A percentile compares a stretch with the other conserved stretches of the same genome.
Conservation (phyloP, 2,888 invertebrate genomes). For the Xestia xanthographa region DNA sequence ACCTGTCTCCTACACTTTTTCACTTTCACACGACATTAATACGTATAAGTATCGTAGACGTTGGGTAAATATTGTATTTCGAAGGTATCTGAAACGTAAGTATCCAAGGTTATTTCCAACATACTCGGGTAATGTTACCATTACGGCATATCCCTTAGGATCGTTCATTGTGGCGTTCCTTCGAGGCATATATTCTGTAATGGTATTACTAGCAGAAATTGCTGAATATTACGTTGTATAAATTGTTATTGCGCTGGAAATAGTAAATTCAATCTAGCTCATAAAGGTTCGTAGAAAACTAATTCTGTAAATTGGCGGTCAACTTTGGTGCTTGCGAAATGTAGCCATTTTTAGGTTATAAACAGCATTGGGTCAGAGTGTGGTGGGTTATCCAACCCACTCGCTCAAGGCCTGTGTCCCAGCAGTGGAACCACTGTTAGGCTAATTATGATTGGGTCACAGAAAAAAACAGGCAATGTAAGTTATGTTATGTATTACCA, state of each 20-base stretch:
- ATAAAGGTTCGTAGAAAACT: conserved; percentile 22
- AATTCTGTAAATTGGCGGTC: conserved; percentile 15
- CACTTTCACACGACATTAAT: background rate
- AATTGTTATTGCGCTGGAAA: conserved; percentile 44
- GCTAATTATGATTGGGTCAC: too few species aligned
- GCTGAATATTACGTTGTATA: conserved; percentile 19
- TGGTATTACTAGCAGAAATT: conserved; percentile 45
- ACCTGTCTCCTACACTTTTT: conserved; percentile 24
- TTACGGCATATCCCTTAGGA: conserved; percentile 32
- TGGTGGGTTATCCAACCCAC: background rate
- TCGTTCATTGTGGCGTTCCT: conserved; percentile 17
- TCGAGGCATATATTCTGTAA: conserved; percentile 26
- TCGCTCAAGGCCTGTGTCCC: background rate
- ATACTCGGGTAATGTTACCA: conserved; percentile 9
- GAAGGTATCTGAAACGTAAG: conserved; percentile 22
- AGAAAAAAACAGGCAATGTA: too few species aligned
- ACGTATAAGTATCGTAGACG: background rate
- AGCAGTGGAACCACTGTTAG: too few species aligned
- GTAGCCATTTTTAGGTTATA: background rate
- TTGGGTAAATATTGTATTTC: conserved; percentile 26
- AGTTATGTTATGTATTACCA: too few species aligned
- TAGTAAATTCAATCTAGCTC: background rate
- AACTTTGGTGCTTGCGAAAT: background rate
- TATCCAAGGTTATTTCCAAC: conserved; percentile 20
- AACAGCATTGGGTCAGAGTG: background rate